Conservation (phyloP, 2,888 invertebrate species). For the Metalampra italica region DNA sequence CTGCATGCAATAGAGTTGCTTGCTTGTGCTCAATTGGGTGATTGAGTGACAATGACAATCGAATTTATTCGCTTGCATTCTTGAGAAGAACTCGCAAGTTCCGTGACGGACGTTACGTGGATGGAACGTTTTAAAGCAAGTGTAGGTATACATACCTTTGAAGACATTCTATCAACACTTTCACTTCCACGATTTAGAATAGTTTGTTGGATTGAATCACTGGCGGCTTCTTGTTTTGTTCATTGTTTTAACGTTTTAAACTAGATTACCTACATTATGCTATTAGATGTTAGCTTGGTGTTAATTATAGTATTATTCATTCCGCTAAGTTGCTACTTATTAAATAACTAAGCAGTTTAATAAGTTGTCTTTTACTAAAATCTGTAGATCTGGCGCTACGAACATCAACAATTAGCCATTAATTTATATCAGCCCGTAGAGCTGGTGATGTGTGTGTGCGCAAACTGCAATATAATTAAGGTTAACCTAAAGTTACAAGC, state of each 20-base stretch:
- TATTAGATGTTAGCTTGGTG: not conserved
- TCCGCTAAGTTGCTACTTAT: too few relatives aligned
- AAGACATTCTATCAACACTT: slow-evolving; percentile 50
- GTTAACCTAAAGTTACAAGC: slow-evolving; percentile 19
- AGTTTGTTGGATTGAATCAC: slow-evolving; percentile 16
- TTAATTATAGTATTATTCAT: too few relatives aligned
- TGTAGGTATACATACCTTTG: slow-evolving; percentile 42
- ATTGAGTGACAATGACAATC: slow-evolving; percentile 12
- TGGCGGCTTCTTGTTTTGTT: slow-evolving; percentile 9
- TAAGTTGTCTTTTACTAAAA: too few relatives aligned
- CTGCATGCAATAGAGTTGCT: not conserved
- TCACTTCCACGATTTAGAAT: slow-evolving; percentile 54
- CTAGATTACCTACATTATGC: not conserved
- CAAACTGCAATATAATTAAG: slow-evolving; percentile 30
- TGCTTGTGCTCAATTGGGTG: not conserved
- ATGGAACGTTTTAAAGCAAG: slow-evolving; percentile 42
- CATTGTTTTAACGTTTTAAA: not conserved
- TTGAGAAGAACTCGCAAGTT: slow-evolving; percentile 21
- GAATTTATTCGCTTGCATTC: slow-evolving; percentile 18
- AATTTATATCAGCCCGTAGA: too few relatives aligned
- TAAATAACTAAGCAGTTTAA: too few relatives aligned
- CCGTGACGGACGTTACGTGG: slow-evolving; percentile 29
- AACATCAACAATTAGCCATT: too few relatives aligned
- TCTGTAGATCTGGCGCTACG: too few relatives aligned
- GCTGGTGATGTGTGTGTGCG: too few relatives aligned